Evolutionary conservation across 2,113 vertebrate species (phyloP), one percentile per base, ranked within the genome.

Genomic region (Eulemur rufifrons): DNA sequence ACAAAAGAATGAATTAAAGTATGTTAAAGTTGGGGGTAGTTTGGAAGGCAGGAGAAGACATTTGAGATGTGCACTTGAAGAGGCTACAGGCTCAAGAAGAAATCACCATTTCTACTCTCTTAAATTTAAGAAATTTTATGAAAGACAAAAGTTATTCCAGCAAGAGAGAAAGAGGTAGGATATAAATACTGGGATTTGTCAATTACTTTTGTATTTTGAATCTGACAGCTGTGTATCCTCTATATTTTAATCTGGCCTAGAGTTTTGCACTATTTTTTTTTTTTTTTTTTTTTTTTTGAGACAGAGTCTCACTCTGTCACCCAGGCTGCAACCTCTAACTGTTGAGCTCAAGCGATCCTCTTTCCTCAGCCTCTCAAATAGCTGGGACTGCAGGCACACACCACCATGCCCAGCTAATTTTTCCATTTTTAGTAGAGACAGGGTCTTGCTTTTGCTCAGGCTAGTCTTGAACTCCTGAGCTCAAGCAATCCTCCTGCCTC

Each of bases 1-100:
- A 29, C 21, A 14, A 74, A 32, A 47, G 56, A n/a, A 25, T 3
- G 37, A 21, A 27, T 17, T 52, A 10, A 3, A 45, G 59, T 21
- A 1, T 23, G 0, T 11, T 5, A 11, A 15, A 8, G 17, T 5
- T n/a, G 34, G 47, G 8, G 3, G 37, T 17, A 8, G 14, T 11
- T 2, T 5, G 8, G 25, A 52, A 23, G 54, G 34, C 42, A 82
- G 47, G 18, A 34, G 0, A 50, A n/a, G 52, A 4, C 20, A 0
- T 17, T 76, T 63, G 66, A 73, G 27, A 29, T 32, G 12, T 6
- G 3, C 20, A 56, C 15, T 54, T 34, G 25, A 27, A 61, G 42
- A 86, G n/a, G 15, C 32, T 1, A 0, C 12, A 8, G 21, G 32
- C 59, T 37, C 25, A 1, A n/a, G n/a, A 66, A 34, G 4, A 89